These are phyloP conservation scores for Columba janthina DNA, from an alignment of 2,113 vertebrate genomes.

Conservation along the genomic window DNA sequence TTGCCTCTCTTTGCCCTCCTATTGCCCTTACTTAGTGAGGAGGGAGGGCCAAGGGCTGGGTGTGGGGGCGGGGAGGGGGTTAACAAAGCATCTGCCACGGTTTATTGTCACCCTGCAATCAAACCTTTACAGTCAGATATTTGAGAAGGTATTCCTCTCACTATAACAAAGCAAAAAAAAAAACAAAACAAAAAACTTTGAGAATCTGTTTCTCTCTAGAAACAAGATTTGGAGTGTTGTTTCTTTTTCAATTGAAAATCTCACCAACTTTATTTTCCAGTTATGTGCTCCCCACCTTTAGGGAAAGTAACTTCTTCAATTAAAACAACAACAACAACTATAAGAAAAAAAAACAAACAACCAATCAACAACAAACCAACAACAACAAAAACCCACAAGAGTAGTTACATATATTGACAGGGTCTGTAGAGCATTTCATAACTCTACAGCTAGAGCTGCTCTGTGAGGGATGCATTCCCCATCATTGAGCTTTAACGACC, in stretches of 20 bases:
- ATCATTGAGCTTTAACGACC: background rate
- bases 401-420: background rate
- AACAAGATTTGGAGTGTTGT: background rate
- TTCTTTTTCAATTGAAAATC: background rate
- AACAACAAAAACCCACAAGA: background rate
- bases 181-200: background rate
- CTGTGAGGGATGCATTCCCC: background rate
- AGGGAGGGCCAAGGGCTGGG: no score
- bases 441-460: background rate
- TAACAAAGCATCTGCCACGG: no score
- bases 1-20: no score
- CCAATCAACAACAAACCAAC: background rate
- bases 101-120: no score
- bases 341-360: no score
- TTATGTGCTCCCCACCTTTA: background rate
- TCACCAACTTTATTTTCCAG: background rate
- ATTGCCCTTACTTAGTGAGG: no score
- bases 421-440: background rate
- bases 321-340: background rate
- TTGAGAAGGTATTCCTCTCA: background rate
- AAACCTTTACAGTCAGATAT: background rate
- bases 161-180: background rate
- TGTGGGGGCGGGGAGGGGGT: no score
- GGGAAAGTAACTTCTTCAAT: background rate
- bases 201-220: background rate